Evolutionary conservation across 2,888 invertebrate genomes (phyloP), one percentile per base, ranked within the genome.

Genomic region (Dicyrtoma fusca): DNA sequence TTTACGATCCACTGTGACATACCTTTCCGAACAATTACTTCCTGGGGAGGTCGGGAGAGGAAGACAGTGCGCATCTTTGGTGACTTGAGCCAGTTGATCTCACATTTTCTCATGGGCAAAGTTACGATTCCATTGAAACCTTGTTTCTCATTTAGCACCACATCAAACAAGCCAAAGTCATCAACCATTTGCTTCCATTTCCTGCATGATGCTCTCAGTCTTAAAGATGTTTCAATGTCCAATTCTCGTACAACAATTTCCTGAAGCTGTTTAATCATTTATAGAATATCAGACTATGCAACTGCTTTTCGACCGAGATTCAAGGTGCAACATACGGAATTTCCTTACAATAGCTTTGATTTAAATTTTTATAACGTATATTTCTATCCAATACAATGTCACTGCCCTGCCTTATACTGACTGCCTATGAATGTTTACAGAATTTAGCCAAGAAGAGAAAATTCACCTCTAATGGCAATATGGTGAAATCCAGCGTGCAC

Each of bases 1-100:
- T 71, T 57, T 45, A 76, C 63, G 53, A 74, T 76, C 47, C 73
- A 34, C 1, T 69, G 71, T 55, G 71, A 69, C 13, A 76, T 73
- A 53, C 74, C 72, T 23, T 72, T 53, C 10, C 26, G 14, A n/a
- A 74, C 57, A 21, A 49, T 53, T n/a, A 74, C 74, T 23, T 66
- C 66, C 6, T 71, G 69, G 0, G 76, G 74, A 11, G 61, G 59
- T 8, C 45, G 6, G 5, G 69, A 34, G 11, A 69, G 55, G 42
- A 76, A 76, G 4, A 76, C 45, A 19, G 53, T 66, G 10, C 74
- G 57, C 57, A 69, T 69, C 25, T 59, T 17, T 11, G 76, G 64
- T 26, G 65, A 55, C 47, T 71, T 71, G 1, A 76, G 34, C 1
- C 71, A 49, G 0, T 69, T 47, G 13, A 76, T 69, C 19, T 51